phyloP scores from a whole-genome alignment of 2,888 invertebrate genomes.

The Tiliacea citrago region DNA sequence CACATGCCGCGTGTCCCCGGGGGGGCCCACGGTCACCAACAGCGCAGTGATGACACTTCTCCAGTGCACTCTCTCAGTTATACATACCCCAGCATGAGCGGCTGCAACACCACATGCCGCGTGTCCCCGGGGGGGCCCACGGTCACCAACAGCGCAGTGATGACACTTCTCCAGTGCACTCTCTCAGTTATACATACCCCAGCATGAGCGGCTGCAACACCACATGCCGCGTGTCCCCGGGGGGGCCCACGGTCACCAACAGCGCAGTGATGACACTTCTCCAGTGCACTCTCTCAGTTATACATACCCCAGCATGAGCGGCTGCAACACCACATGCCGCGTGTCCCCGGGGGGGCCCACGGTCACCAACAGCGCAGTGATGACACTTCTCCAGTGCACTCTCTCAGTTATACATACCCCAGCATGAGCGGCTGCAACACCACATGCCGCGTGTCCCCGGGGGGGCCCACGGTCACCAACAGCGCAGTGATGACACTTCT shows the following conservation, averaged over 20 bases:
- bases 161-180: slow-evolving; percentile 68
- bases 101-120: slow-evolving; percentile 78
- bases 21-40: slow-evolving; percentile 72
- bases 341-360: slow-evolving; percentile 72
- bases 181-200: slow-evolving; percentile 84
- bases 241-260: slow-evolving; percentile 72
- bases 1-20: slow-evolving; percentile 71
- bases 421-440: slow-evolving; percentile 79
- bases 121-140: slow-evolving; percentile 72
- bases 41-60: slow-evolving; percentile 73
- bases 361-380: slow-evolving; percentile 73
- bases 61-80: slow-evolving; percentile 72
- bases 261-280: slow-evolving; percentile 73
- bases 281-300: slow-evolving; percentile 72
- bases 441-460: slow-evolving; percentile 71
- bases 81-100: slow-evolving; percentile 82
- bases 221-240: slow-evolving; percentile 71
- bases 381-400: slow-evolving; percentile 68
- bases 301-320: slow-evolving; percentile 82
- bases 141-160: slow-evolving; percentile 73
- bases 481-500: slow-evolving; percentile 73
- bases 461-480: slow-evolving; percentile 72
- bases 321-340: slow-evolving; percentile 78
- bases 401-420: slow-evolving; percentile 84
- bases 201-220: slow-evolving; percentile 79